Conservation (phyloP, 2,113 vertebrate genomes). For the Daboia siamensis region DNA sequence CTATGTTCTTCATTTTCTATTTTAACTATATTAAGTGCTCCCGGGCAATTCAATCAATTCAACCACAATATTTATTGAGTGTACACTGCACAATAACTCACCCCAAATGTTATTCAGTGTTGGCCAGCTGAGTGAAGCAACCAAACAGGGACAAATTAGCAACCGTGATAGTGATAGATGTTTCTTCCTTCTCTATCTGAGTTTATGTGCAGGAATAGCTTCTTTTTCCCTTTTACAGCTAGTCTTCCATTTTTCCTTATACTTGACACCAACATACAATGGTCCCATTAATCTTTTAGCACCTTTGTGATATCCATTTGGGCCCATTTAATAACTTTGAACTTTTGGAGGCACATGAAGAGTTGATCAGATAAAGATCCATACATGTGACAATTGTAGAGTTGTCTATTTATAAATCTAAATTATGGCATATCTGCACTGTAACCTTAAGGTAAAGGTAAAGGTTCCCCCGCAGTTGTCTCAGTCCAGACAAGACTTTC, state of each 20-base stretch:
- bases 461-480: too few relatives aligned
- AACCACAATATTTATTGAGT: neutral
- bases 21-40: slow-evolving; percentile 26
- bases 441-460: neutral
- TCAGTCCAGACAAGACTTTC: too few relatives aligned
- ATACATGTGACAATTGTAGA: neutral
- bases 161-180: too few relatives aligned
- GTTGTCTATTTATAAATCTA: neutral
- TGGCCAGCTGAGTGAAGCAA: neutral
- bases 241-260: neutral
- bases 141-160: neutral
- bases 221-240: neutral
- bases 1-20: neutral
- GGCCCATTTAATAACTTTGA: neutral
- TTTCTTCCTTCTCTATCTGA: neutral
- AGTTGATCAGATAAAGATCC: neutral
- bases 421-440: neutral
- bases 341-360: neutral
- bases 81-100: neutral
- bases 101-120: neutral
- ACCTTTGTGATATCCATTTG: neutral
- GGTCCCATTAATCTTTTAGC: neutral
- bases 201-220: neutral
- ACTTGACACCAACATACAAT: neutral
- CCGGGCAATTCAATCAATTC: neutral